phyloP scores from a whole-genome alignment of 2,797 vertebrate genomes.

The Pipistrellus nathusii region DNA sequence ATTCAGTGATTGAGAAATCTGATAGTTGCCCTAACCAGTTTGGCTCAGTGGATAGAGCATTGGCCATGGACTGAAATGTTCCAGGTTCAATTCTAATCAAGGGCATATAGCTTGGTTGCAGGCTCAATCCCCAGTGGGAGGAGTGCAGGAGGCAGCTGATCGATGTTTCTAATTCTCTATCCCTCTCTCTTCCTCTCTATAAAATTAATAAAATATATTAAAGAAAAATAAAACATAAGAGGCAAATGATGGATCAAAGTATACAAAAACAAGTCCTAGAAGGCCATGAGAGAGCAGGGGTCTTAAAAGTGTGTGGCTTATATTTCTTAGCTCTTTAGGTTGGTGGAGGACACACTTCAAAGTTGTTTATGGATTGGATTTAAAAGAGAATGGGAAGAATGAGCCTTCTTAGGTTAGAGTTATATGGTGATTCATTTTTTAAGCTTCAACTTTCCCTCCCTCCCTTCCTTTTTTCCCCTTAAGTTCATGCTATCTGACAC shows the following conservation, averaged over 20 bases:
- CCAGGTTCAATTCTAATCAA: too few relatives aligned
- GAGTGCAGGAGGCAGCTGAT: too few relatives aligned
- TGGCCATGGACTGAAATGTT: too few relatives aligned
- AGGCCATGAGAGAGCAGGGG: background rate
- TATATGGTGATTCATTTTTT: conserved; percentile 1
- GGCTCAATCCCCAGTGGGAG: too few relatives aligned
- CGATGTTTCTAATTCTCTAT: too few relatives aligned
- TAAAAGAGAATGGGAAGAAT: background rate
- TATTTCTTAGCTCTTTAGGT: background rate
- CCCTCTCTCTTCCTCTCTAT: too few relatives aligned
- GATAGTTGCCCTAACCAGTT: too few relatives aligned
- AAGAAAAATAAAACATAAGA: background rate
- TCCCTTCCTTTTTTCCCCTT: background rate
- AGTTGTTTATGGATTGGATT: background rate
- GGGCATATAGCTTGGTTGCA: too few relatives aligned
- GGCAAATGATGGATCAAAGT: background rate
- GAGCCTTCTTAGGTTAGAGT: background rate
- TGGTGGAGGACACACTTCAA: background rate
- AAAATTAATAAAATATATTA: too few relatives aligned
- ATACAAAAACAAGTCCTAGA: background rate
- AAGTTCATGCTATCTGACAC: background rate
- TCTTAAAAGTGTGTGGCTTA: background rate
- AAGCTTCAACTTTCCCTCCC: background rate
- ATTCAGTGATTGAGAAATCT: too few relatives aligned
- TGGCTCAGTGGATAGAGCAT: too few relatives aligned